Conservation (phyloP, 2,888 invertebrate species). For the Gasteruption jaculator region DNA sequence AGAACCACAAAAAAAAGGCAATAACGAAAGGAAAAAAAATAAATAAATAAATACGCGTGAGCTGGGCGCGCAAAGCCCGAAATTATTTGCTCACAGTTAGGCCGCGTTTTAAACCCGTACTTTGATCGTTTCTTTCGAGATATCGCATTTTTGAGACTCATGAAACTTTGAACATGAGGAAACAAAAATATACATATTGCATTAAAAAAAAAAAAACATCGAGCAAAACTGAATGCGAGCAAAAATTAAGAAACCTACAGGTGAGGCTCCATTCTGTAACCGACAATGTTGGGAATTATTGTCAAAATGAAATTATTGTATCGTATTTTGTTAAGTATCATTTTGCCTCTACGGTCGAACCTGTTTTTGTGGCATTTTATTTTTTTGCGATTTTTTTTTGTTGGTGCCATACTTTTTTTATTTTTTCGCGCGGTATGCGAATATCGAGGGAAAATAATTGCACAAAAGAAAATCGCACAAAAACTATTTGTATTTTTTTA, state of each 20-base stretch:
- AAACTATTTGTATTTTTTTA: no score
- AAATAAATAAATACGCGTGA: constrained; percentile 36
- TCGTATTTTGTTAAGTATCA: no score
- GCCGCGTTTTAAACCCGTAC: constrained; percentile 50
- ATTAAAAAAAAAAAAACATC: constrained; percentile 33
- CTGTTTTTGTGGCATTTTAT: constrained; percentile 16
- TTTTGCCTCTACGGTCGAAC: constrained; percentile 26
- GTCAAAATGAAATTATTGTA: no score
- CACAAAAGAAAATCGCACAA: neutral
- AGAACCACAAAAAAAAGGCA: no score
- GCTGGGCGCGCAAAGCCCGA: constrained; percentile 52
- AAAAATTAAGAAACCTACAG: constrained; percentile 42
- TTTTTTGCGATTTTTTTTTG: constrained; percentile 2
- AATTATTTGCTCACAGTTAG: constrained; percentile 40
- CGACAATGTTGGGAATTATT: constrained; percentile 32
- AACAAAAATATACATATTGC: no score
- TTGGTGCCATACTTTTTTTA: no score
- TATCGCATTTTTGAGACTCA: constrained; percentile 23
- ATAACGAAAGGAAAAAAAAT: constrained; percentile 10
- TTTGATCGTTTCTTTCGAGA: no score
- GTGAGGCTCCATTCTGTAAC: constrained; percentile 47
- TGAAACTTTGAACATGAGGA: constrained; percentile 23
- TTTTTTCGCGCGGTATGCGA: no score
- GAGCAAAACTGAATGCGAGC: constrained; percentile 43
- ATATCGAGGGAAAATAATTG: no score